These are phyloP conservation scores for Eriocheir sinensis DNA, from an alignment of 1,140 invertebrate species.

Conservation along the genomic window DNA sequence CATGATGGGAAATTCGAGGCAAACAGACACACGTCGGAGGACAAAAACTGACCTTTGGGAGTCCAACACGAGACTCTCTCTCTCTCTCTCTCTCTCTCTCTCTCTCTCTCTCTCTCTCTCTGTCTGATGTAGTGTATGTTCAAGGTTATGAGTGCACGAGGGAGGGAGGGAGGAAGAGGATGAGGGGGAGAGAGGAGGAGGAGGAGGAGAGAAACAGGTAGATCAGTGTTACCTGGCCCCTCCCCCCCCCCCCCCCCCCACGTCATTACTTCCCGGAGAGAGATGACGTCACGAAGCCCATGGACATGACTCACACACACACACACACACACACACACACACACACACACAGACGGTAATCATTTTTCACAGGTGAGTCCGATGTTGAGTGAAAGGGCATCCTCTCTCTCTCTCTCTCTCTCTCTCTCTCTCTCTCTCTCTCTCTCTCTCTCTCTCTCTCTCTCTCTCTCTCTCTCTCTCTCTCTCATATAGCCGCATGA, in stretches of 20 bases:
- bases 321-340: neutral
- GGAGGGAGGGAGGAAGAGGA: neutral
- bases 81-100: neutral
- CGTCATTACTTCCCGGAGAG: neutral
- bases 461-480: neutral
- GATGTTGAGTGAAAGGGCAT: neutral
- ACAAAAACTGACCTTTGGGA: too few relatives aligned
- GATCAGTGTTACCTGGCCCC: neutral
- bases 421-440: too few relatives aligned
- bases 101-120: neutral
- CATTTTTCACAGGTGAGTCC: neutral
- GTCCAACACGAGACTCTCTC: too few relatives aligned
- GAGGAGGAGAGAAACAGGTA: neutral
- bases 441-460: too few relatives aligned
- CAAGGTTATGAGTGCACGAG: neutral
- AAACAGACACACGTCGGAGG: too few relatives aligned
- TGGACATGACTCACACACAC: neutral
- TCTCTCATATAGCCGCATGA: neutral
- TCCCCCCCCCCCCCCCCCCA: neutral
- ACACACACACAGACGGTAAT: neutral
- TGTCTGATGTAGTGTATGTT: too few relatives aligned
- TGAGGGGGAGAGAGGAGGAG: neutral
- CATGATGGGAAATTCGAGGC: too few relatives aligned
- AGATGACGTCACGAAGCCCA: neutral
- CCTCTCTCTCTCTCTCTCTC: too few relatives aligned